Evolutionary conservation across 2,113 vertebrate species (phyloP).

Genomic region (Dolichallabes microphthalmus): DNA sequence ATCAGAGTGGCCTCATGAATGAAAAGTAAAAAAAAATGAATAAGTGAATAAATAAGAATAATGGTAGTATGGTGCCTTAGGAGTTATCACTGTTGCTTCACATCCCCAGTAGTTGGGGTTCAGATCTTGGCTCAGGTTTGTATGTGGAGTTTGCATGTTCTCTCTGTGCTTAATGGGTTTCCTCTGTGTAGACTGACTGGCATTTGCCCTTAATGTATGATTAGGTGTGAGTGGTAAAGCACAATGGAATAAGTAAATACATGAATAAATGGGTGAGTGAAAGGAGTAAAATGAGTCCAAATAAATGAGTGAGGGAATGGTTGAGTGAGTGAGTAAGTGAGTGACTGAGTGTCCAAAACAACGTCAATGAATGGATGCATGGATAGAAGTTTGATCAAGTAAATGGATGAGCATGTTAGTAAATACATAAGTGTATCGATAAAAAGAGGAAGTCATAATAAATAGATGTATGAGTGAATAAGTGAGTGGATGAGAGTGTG

Average conservation of each 20-base stretch:
- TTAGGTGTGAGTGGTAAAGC: too few relatives aligned
- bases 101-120: too few relatives aligned
- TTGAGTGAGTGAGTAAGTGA: not conserved
- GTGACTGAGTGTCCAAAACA: not conserved
- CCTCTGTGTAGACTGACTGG: too few relatives aligned
- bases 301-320: not conserved
- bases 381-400: not conserved
- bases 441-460: too few relatives aligned
- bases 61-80: too few relatives aligned
- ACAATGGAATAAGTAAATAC: not conserved
- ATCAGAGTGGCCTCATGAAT: not conserved
- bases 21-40: not conserved
- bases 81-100: too few relatives aligned
- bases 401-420: not conserved
- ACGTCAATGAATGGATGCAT: too few relatives aligned
- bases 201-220: too few relatives aligned
- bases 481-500: conserved; percentile 8
- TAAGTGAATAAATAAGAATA: not conserved
- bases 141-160: too few relatives aligned
- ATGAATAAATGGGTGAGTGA: not conserved
- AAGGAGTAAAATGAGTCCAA: not conserved
- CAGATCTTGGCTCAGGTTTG: too few relatives aligned
- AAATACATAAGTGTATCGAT: not conserved
- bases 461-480: not conserved
- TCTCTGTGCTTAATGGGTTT: too few relatives aligned